Evolutionary conservation across 2,888 invertebrate species (phyloP), one percentile per base, ranked within the genome.

Genomic region (Myopa tessellatipennis): DNA sequence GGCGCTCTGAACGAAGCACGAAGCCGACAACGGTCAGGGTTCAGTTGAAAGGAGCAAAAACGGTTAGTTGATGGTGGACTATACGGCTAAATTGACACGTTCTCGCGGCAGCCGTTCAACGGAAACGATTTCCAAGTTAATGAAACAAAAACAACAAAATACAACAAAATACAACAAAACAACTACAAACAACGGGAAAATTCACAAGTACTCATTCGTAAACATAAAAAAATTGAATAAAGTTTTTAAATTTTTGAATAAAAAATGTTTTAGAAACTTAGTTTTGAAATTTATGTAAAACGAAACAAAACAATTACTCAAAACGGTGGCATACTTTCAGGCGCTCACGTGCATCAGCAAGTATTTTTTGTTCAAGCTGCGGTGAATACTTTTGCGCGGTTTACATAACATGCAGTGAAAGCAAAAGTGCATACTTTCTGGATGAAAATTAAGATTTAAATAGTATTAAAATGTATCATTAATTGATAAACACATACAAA

Each of bases 31-130:
- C 76, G 77, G 79, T 78, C 76, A 68, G 76, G 65, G 77, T 74
- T 77, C 14, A 61, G 71, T 76, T 76, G 70, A 72, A 50, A 58
- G 81, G 80, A 80, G 83, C 84, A 85, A 86, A 86, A 86, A 83
- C 84, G 85, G 86, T 89, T 87, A 89, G 89, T 89, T 86, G 85
- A 86, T 87, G 87, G 87, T 87, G 86, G 86, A 88, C 88, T 85
- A 84, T 87, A 85, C 84, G 85, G 86, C 84, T 84, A 85, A 83
- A 84, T 85, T 86, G 88, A 87, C 88, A 87, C 85, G 88, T 84
- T 83, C 84, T 85, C 85, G 85, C 87, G 88, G 85, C 80, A 84
- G 79, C 84, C 81, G 79, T 79, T 74, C 14, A 71, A 68, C 71
- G 76, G 34, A 67, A 68, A 36, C 40, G 74, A 60, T 34, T 74